Percentiles rank a stretch among this genome's conserved stretches.
Conservation (phyloP, 64 coral and sea anemone genomes). For the Montipora foliosa region DNA sequence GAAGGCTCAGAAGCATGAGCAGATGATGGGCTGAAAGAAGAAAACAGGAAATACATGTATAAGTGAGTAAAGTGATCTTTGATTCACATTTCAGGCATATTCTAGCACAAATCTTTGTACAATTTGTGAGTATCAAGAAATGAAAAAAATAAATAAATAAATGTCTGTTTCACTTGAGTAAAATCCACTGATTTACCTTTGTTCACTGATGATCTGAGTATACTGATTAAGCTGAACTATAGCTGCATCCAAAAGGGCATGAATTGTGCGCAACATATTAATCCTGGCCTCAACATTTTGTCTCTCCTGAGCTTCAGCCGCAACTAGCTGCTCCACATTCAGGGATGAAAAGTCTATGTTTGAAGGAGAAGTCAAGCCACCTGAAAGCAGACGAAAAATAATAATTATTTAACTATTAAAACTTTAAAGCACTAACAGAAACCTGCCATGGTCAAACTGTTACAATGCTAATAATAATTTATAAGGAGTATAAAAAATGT, state of each 20-base stretch:
- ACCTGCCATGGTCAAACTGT: background rate
- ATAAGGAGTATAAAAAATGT: too few species aligned
- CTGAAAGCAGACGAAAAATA: background rate
- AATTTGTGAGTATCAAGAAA: background rate
- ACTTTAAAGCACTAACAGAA: background rate
- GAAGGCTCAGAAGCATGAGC: slow-evolving; percentile 18
- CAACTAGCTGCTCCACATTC: slow-evolving; percentile 79
- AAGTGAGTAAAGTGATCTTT: too few species aligned
- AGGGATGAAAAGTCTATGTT: slow-evolving; percentile 76
- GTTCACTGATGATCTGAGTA: slow-evolving; percentile 67
- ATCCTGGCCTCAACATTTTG: slow-evolving; percentile 93
- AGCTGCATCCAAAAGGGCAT: slow-evolving; percentile 87
- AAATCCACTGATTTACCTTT: slow-evolving; percentile 58
- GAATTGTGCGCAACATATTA: slow-evolving; percentile 86
- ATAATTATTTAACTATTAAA: background rate
- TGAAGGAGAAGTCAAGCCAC: slow-evolving; percentile 5
- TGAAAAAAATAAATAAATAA: too few species aligned
- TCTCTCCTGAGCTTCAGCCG: slow-evolving; percentile 87
- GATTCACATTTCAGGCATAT: too few species aligned
- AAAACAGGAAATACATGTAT: background rate
- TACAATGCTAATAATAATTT: too few species aligned
- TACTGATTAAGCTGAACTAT: slow-evolving; percentile 94
- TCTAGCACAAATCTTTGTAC: background rate
- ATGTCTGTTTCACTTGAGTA: too few species aligned
- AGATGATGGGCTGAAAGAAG: slow-evolving; percentile 48